phyloP scores from a whole-genome alignment of 1,140 invertebrate genomes.

The Listronotus oregonensis region DNA sequence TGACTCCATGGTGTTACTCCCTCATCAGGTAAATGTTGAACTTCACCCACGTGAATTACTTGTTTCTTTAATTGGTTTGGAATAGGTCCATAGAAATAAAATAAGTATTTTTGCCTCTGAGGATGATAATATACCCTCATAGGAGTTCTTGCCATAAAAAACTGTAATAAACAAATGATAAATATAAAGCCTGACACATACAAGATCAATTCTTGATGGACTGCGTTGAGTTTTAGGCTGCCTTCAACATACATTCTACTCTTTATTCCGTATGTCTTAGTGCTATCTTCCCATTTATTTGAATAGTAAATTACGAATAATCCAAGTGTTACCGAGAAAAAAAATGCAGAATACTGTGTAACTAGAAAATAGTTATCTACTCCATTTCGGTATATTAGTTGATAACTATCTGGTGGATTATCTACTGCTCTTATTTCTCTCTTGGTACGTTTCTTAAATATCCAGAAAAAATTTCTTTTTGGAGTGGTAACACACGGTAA shows the following conservation, averaged over 20 bases:
- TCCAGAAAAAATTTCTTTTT: constrained; percentile 26
- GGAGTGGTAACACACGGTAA: neutral
- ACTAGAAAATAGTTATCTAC: constrained; percentile 38
- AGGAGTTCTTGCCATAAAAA: constrained; percentile 40
- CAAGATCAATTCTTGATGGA: constrained; percentile 34
- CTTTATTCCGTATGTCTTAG: neutral
- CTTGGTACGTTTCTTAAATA: constrained; percentile 34
- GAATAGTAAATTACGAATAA: constrained; percentile 6
- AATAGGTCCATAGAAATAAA: constrained; percentile 40
- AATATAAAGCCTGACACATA: constrained; percentile 33
- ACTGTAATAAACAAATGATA: constrained; percentile 32
- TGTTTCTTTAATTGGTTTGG: constrained; percentile 34
- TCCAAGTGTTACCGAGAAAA: constrained; percentile 18
- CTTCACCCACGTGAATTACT: constrained; percentile 30
- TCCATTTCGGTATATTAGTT: constrained; percentile 48
- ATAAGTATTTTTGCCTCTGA: constrained; percentile 37
- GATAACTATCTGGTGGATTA: constrained; percentile 43
- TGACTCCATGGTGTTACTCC: constrained; percentile 34
- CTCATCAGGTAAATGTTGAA: constrained; percentile 19
- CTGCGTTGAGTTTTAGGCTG: neutral
- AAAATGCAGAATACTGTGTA: constrained; percentile 36
- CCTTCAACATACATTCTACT: neutral
- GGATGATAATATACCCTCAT: constrained; percentile 44
- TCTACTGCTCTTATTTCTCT: constrained; percentile 40
- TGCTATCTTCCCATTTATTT: constrained; percentile 5